These are phyloP conservation scores for Euplagia quadripunctaria DNA, from an alignment of 2,888 invertebrate genomes.

Conservation along the genomic window DNA sequence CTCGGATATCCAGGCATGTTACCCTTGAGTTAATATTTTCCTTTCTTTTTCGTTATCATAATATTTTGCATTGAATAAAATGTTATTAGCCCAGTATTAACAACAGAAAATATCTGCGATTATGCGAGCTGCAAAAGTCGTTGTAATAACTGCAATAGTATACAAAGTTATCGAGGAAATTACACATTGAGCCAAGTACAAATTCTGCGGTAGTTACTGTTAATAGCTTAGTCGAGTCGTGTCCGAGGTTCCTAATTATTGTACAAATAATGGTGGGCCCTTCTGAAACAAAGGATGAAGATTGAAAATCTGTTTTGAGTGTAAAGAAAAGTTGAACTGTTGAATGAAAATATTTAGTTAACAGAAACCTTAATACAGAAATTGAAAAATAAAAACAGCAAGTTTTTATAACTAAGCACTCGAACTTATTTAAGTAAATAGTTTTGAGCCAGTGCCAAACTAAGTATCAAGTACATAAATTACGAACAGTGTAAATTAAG, in stretches of 20 bases:
- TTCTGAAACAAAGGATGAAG: background rate
- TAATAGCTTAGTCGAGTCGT: background rate
- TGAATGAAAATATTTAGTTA: background rate
- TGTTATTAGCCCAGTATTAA: background rate
- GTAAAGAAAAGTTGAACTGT: background rate
- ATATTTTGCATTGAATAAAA: background rate
- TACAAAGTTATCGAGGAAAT: background rate
- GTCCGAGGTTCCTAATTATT: background rate
- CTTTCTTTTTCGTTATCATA: background rate
- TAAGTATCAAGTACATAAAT: background rate
- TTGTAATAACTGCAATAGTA: constrained; percentile 1
- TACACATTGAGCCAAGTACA: background rate
- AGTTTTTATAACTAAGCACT: background rate
- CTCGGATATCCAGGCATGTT: background rate
- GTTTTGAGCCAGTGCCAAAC: background rate
- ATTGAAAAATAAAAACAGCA: background rate
- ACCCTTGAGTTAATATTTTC: too few relatives aligned
- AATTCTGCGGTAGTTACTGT: background rate
- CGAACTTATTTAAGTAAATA: background rate
- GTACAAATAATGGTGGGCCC: too few relatives aligned
- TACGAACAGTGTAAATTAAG: background rate
- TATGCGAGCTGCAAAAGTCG: background rate
- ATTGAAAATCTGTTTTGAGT: background rate
- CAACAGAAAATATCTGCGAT: background rate
- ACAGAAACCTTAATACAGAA: background rate